Evolutionary conservation across 2,888 invertebrate species (phyloP).

Genomic region (Phytoseiulus persimilis): DNA sequence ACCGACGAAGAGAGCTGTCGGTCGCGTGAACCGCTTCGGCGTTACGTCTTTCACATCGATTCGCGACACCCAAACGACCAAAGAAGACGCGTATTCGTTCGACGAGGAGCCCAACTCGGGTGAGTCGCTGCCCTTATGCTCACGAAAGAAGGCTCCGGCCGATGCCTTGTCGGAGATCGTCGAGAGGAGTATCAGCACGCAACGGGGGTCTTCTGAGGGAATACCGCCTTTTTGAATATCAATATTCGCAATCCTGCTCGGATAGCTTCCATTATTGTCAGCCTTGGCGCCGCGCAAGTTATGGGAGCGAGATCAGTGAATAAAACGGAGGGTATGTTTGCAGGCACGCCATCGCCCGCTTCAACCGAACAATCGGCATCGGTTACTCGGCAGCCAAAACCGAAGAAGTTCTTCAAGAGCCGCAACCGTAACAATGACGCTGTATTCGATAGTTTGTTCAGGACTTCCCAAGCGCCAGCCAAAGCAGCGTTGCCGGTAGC

Average conservation of each 20-base stretch:
- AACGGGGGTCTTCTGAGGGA: too few relatives aligned
- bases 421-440: slow-evolving; percentile 28
- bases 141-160: too few relatives aligned
- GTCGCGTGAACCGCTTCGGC: slow-evolving; percentile 33
- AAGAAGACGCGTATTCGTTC: slow-evolving; percentile 24
- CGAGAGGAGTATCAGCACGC: too few relatives aligned
- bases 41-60: slow-evolving; percentile 34
- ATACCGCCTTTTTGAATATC: too few relatives aligned
- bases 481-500: background rate
- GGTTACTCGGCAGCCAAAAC: background rate
- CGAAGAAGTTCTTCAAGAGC: slow-evolving; percentile 30
- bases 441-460: background rate
- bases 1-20: slow-evolving; percentile 24
- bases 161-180: too few relatives aligned
- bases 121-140: background rate
- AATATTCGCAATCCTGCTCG: too few relatives aligned
- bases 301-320: too few relatives aligned
- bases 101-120: slow-evolving; percentile 21
- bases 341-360: slow-evolving; percentile 16
- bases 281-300: too few relatives aligned
- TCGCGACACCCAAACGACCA: slow-evolving; percentile 12
- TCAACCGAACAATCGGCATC: slow-evolving; percentile 8
- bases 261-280: too few relatives aligned
- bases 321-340: background rate
- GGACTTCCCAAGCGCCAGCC: background rate